These are phyloP conservation scores for Eulemur rubriventer DNA, from an alignment of 2,797 vertebrate species.

Conservation along the genomic window DNA sequence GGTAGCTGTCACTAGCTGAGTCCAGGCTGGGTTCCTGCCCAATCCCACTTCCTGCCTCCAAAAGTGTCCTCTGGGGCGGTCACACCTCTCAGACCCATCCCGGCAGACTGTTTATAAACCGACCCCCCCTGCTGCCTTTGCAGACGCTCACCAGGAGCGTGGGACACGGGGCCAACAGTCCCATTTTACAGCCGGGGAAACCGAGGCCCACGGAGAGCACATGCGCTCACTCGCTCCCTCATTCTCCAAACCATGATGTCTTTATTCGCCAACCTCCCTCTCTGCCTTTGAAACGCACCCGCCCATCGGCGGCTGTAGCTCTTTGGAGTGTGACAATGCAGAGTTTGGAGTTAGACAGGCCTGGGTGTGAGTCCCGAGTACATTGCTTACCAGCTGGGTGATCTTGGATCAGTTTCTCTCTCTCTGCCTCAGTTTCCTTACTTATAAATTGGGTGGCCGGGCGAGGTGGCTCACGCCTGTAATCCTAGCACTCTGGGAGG, in stretches of 20 bases:
- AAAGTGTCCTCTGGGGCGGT: neutral
- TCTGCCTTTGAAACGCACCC: neutral
- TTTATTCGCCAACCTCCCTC: neutral
- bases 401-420: too few species aligned
- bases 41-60: neutral
- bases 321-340: neutral
- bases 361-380: neutral
- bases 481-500: too few species aligned
- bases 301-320: fast-evolving
- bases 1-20: neutral
- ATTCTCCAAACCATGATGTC: neutral
- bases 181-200: neutral
- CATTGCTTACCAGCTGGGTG: neutral
- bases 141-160: fast-evolving
- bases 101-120: neutral
- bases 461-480: too few species aligned
- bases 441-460: neutral
- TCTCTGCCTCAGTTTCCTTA: neutral
- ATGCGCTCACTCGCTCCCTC: neutral
- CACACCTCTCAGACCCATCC: neutral
- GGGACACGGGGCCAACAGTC: fast-evolving
- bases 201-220: neutral
- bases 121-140: neutral
- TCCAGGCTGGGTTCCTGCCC: neutral
- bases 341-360: neutral